Base-by-base conservation (phyloP, 2,113 vertebrate species). In the Anseranas semipalmata region DNA sequence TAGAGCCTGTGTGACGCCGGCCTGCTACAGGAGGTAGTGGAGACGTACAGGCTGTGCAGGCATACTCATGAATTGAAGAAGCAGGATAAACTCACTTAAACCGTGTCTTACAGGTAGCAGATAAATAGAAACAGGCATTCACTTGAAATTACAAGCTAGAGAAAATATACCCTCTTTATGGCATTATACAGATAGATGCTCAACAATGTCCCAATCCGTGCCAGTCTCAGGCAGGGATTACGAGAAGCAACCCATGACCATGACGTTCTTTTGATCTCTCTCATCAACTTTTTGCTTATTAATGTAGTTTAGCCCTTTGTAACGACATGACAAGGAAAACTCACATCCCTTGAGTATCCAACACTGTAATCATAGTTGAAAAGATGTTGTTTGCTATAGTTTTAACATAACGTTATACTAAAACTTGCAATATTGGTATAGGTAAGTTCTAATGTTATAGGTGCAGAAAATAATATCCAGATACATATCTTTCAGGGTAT, bases 271-370 rank as follows among this genome's bases (percentile, higher is more conserved):
- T 71, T 80, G 66, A 63, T 88, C 67, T 35, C 91, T 41, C 72
- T 37, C 7, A 72, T 0, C 33, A 74, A 7, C 52, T 52, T 86
- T 74, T 71, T 62, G 43, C 43, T 82, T 67, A 43, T 70, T 52
- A 21, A 39, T 3, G 2, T 22, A 84, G 30, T 84, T 94, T 81
- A 92, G 85, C 96, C 90, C 91, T 95, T 96, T 89, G 56, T 33
- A 84, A 86, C 43, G 46, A 24, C 87, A 43, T 5, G 4, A 18
- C 25, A 67, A 1, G 4, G 63, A n/a, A 74, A 86, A 21, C 35
- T 59, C 16, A 1, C 1, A 14, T 22, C 45, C 66, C 58, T 35
- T 35, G 52, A 76, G 60, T 15, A 50, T 66, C 39, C 80, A 58
- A 78, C 52, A 27, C 65, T 63, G 59, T 11, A 70, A 83, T 45